A percentile compares a stretch with the other conserved stretches of the same genome.
Evolutionary conservation across 2,888 invertebrate species (phyloP).

Genomic region (Theretra japonica): DNA sequence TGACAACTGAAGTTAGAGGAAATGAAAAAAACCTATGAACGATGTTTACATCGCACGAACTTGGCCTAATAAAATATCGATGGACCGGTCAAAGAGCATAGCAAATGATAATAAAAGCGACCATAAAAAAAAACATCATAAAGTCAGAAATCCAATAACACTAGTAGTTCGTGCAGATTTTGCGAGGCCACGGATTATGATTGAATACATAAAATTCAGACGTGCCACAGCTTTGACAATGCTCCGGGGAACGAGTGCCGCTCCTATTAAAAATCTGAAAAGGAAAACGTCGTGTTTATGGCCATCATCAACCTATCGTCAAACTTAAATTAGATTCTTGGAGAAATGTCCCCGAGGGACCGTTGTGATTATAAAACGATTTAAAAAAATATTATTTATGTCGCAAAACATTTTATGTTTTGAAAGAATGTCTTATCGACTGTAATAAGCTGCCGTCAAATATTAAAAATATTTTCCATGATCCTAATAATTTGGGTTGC

Average conservation of each 20-base stretch:
- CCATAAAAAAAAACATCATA: conserved; percentile 49
- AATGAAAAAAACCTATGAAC: background rate
- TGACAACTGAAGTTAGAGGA: background rate
- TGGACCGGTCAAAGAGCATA: conserved; percentile 18
- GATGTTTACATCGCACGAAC: conserved; percentile 1
- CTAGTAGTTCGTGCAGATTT: conserved; percentile 67
- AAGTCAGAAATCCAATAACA: conserved; percentile 67
- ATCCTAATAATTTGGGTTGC: background rate
- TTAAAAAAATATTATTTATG: background rate
- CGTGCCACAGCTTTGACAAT: conserved; percentile 15
- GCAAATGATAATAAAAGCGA: conserved; percentile 23
- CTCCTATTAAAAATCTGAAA: background rate
- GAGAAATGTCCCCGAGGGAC: background rate
- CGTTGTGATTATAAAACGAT: background rate
- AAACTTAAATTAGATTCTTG: background rate
- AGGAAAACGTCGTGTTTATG: conserved; percentile 14
- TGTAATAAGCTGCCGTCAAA: too few species aligned
- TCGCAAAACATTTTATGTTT: background rate
- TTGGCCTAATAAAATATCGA: conserved; percentile 14
- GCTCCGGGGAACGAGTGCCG: background rate
- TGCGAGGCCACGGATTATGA: conserved; percentile 15
- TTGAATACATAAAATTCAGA: conserved; percentile 40
- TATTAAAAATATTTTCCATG: background rate
- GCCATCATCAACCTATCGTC: conserved; percentile 5
- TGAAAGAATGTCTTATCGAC: too few species aligned